These are phyloP conservation scores for Macrostomum lignano DNA, from an alignment of 1,140 invertebrate species.

Conservation along the genomic window DNA sequence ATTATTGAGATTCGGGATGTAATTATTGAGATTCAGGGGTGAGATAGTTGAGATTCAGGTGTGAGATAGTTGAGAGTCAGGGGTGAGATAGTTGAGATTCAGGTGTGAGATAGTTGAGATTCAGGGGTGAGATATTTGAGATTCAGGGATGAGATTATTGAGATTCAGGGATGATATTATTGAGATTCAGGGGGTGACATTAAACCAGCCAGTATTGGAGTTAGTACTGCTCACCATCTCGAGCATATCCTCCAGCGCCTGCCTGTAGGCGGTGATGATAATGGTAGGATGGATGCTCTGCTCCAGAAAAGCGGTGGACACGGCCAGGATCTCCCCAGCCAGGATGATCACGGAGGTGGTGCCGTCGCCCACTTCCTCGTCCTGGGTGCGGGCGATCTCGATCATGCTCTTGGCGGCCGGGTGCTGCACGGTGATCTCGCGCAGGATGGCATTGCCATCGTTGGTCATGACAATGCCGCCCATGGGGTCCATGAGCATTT, in stretches of 20 bases:
- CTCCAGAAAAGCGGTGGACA: constrained; percentile 62
- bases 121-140: no score
- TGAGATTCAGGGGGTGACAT: no score
- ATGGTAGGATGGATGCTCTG: constrained; percentile 88
- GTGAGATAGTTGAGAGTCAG: no score
- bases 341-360: constrained; percentile 94
- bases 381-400: constrained; percentile 90
- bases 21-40: no score
- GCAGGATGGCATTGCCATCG: constrained; percentile 94
- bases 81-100: no score
- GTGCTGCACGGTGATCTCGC: constrained; percentile 91
- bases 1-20: no score
- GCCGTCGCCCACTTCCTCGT: constrained; percentile 96
- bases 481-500: constrained; percentile 99
- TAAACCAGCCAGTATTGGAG: no score
- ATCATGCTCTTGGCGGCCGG: constrained; percentile 96
- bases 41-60: no score
- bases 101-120: no score
- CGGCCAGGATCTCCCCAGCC: constrained; percentile 67
- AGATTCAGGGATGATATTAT: no score
- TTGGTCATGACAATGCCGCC: constrained; percentile 98
- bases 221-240: constrained; percentile 48
- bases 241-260: constrained; percentile 72
- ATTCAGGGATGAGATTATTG: no score
- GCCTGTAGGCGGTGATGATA: constrained; percentile 70